A percentile compares a stretch with the other conserved stretches of the same genome.
phyloP scores from a whole-genome alignment of 2,797 vertebrate genomes.

The Vultur gryphus region DNA sequence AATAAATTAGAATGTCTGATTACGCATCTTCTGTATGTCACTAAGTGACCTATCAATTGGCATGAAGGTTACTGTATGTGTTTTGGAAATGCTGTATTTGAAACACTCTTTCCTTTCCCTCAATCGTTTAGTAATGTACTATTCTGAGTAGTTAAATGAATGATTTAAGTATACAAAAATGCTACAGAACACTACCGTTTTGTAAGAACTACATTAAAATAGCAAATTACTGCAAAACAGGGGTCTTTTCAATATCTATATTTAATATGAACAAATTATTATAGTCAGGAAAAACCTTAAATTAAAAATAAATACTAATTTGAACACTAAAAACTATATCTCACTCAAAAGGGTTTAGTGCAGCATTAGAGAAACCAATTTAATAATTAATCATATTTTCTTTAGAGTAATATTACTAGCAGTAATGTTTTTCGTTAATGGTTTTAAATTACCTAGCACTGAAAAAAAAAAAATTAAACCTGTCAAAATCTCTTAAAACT shows the following conservation, averaged over 20 bases:
- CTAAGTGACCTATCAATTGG: background rate
- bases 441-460: background rate
- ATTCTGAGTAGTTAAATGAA: background rate
- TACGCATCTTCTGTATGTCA: background rate
- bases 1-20: background rate
- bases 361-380: slow-evolving; percentile 13
- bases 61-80: background rate
- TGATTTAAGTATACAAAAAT: background rate
- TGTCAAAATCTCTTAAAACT: background rate
- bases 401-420: slow-evolving; percentile 30
- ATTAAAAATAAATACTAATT: slow-evolving; percentile 4
- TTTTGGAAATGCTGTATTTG: background rate
- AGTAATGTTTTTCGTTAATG: slow-evolving; percentile 32
- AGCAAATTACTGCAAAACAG: background rate
- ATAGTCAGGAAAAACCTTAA: background rate
- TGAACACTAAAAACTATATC: background rate
- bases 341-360: background rate
- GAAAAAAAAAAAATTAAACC: background rate
- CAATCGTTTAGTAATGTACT: background rate
- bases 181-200: background rate
- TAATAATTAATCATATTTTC: slow-evolving; percentile 54
- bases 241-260: background rate
- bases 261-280: background rate
- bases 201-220: background rate
- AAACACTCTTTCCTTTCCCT: background rate